Percentiles rank a stretch among this genome's conserved stretches.
phyloP scores from a whole-genome alignment of 2,888 invertebrate species.

The Sesia bembeciformis region DNA sequence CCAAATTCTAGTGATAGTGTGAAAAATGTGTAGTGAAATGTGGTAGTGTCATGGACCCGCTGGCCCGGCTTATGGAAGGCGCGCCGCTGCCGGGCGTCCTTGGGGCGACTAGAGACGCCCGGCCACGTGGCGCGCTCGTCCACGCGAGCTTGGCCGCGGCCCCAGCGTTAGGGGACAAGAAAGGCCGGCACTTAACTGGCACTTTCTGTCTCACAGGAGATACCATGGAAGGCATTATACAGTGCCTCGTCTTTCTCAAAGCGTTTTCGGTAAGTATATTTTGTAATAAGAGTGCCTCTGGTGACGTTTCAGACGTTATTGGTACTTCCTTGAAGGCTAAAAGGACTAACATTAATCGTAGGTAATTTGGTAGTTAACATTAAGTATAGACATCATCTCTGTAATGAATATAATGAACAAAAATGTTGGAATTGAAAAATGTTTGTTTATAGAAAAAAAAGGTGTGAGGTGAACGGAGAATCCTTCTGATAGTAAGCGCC shows the following conservation, averaged over 20 bases:
- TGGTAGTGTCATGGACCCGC: conserved; percentile 80
- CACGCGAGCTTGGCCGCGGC: conserved; percentile 85
- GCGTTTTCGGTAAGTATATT: conserved; percentile 89
- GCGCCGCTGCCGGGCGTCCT: conserved; percentile 77
- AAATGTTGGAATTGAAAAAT: no score
- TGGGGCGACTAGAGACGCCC: conserved; percentile 69
- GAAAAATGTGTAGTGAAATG: conserved; percentile 14
- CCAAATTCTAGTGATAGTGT: conserved; percentile 5
- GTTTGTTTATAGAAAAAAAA: no score
- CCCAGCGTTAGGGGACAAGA: conserved; percentile 80
- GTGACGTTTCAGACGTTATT: not conserved
- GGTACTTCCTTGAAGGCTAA: no score
- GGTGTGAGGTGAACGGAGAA: no score
- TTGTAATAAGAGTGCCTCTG: not conserved
- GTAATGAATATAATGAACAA: no score
- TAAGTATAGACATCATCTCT: no score
- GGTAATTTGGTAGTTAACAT: no score
- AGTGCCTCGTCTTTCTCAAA: conserved; percentile 93
- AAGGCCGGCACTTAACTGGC: conserved; percentile 88
- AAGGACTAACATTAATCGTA: no score
- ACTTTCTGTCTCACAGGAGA: conserved; percentile 93
- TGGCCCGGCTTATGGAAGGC: conserved; percentile 87
- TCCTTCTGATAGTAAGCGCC: no score
- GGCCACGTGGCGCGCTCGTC: conserved; percentile 82
- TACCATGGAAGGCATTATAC: conserved; percentile 95